Conservation (phyloP, 2,888 invertebrate species). For the Macrosiphum euphorbiae region DNA sequence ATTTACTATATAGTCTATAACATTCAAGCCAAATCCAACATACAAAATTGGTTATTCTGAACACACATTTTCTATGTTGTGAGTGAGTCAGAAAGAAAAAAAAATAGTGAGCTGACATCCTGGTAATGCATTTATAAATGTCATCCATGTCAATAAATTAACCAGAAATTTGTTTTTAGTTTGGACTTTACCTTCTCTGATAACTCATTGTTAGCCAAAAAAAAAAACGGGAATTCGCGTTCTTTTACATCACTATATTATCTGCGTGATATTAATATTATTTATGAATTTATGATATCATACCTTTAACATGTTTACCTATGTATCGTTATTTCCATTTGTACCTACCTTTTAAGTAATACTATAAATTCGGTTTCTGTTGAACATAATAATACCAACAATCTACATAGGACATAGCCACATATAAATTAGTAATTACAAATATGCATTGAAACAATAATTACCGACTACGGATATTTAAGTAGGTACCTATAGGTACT, state of each 20-base stretch:
- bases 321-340: background rate
- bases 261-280: background rate
- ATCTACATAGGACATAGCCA: background rate
- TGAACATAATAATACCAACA: background rate
- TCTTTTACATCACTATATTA: background rate
- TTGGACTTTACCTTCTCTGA: background rate
- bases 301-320: background rate
- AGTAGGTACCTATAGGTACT: background rate
- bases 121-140: background rate
- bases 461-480: background rate
- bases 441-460: background rate
- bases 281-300: background rate
- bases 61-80: background rate
- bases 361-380: background rate
- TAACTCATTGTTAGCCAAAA: background rate
- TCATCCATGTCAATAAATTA: background rate
- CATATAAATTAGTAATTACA: background rate
- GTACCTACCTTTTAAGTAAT: background rate
- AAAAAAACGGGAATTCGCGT: background rate
- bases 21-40: background rate
- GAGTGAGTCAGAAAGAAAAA: background rate
- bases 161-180: background rate
- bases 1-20: background rate
- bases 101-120: background rate
- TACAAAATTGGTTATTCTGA: background rate